Percentiles rank a stretch among this genome's conserved stretches.
Conservation (phyloP, 2,797 vertebrate species). For the Enteromius paludinosus region DNA sequence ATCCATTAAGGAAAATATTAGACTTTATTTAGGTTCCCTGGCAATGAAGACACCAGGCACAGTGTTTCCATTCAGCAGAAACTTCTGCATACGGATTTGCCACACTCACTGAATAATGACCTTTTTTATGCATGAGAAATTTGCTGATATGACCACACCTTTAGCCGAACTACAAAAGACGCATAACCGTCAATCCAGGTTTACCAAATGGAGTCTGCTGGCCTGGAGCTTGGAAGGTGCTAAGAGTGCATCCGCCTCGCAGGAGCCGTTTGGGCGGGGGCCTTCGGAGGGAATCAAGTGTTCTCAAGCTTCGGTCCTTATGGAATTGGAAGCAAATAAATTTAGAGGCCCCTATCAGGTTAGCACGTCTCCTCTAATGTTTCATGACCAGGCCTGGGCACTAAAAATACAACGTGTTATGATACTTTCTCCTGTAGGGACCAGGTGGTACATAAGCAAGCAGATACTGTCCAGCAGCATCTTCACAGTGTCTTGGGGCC, state of each 20-base stretch:
- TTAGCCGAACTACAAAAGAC: neutral
- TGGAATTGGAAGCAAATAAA: slow-evolving; percentile 79
- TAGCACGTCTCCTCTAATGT: slow-evolving; percentile 84
- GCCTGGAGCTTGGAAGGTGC: slow-evolving; percentile 7
- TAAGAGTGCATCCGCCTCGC: slow-evolving; percentile 27
- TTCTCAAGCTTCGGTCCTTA: slow-evolving; percentile 74
- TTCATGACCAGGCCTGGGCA: slow-evolving; percentile 81
- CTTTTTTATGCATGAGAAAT: neutral
- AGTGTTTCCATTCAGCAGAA: too few relatives aligned
- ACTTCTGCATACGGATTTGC: neutral
- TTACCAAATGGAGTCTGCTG: slow-evolving; percentile 18
- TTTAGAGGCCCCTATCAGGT: slow-evolving; percentile 85
- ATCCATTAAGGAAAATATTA: neutral
- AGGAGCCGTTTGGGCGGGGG: slow-evolving; percentile 21
- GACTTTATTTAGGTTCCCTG: slow-evolving; percentile 14
- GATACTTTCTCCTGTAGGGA: slow-evolving; percentile 82
- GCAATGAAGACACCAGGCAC: slow-evolving; percentile 8
- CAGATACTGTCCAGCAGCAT: slow-evolving; percentile 75
- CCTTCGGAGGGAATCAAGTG: slow-evolving; percentile 41
- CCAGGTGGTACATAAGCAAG: slow-evolving; percentile 84
- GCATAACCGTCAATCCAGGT: neutral
- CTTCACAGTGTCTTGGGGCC: slow-evolving; percentile 66
- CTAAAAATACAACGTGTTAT: slow-evolving; percentile 96
- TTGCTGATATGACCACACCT: neutral
- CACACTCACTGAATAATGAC: neutral